A percentile compares a stretch with the other conserved stretches of the same genome.
Evolutionary conservation across 2,888 invertebrate species (phyloP).

Genomic region (Platycnemis pennipes): DNA sequence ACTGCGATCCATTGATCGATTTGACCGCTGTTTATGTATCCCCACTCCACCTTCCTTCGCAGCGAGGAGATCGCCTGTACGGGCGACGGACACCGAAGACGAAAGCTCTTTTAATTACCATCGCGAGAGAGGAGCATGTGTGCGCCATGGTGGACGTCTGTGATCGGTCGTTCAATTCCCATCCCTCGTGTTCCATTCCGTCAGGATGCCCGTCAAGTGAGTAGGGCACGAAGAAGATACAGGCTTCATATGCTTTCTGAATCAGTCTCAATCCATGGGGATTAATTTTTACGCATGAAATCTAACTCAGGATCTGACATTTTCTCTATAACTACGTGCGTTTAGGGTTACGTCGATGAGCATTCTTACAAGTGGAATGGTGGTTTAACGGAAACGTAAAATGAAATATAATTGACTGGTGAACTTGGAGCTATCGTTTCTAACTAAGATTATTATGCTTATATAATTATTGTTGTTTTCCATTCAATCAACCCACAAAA

Average conservation of each 20-base stretch:
- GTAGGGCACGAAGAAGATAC: neutral
- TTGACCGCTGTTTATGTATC: conserved; percentile 28
- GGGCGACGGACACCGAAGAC: neutral
- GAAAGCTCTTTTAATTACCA: conserved; percentile 17
- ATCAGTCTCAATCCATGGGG: no score
- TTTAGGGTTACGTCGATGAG: no score
- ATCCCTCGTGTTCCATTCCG: neutral
- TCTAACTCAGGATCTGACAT: no score
- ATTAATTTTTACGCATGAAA: no score
- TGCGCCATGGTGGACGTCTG: neutral
- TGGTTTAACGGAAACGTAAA: no score
- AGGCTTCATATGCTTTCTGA: neutral
- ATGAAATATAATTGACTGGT: no score
- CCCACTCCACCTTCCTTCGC: neutral
- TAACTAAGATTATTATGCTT: no score
- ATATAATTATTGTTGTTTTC: no score
- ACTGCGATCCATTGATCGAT: conserved; percentile 32
- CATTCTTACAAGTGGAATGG: no score
- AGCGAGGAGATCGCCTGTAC: neutral
- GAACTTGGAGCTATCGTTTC: no score
- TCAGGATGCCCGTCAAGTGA: neutral
- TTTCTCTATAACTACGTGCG: no score
- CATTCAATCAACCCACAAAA: no score
- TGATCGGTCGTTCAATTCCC: neutral
- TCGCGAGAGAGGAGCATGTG: neutral